Evolutionary conservation across 2,888 invertebrate genomes (phyloP).

Genomic region (Exocentrus adspersus): DNA sequence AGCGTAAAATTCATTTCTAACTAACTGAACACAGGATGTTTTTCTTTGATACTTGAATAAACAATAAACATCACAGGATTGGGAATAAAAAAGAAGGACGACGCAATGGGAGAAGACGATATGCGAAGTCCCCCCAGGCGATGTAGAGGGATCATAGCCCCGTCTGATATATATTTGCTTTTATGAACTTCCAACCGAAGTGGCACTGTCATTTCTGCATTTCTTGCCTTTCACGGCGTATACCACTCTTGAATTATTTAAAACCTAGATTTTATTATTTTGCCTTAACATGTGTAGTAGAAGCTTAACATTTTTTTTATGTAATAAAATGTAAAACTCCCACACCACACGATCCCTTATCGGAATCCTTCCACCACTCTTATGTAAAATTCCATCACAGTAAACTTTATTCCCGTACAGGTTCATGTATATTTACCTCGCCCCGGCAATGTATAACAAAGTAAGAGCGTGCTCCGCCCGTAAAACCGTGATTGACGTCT

Average conservation of each 20-base stretch:
- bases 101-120: constrained; percentile 9
- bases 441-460: background rate
- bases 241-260: constrained; percentile 26
- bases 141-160: constrained; percentile 19
- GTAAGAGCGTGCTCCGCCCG: background rate
- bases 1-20: constrained; percentile 17
- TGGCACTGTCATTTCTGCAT: constrained; percentile 17
- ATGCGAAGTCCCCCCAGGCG: constrained; percentile 15
- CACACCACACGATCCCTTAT: background rate
- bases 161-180: constrained; percentile 17
- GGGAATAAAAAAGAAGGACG: constrained; percentile 17
- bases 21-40: constrained; percentile 11
- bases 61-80: constrained; percentile 16
- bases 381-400: background rate
- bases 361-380: background rate
- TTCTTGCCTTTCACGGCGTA: constrained; percentile 15
- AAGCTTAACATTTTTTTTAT: background rate
- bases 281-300: constrained; percentile 24
- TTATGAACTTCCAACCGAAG: constrained; percentile 20
- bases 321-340: no score
- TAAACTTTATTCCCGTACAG: background rate
- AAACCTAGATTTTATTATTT: constrained; percentile 14
- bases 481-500: constrained; percentile 1
- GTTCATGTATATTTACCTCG: background rate
- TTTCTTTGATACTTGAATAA: constrained; percentile 13